Evolutionary conservation across 2,113 vertebrate genomes (phyloP).

Genomic region (Turnix velox): DNA sequence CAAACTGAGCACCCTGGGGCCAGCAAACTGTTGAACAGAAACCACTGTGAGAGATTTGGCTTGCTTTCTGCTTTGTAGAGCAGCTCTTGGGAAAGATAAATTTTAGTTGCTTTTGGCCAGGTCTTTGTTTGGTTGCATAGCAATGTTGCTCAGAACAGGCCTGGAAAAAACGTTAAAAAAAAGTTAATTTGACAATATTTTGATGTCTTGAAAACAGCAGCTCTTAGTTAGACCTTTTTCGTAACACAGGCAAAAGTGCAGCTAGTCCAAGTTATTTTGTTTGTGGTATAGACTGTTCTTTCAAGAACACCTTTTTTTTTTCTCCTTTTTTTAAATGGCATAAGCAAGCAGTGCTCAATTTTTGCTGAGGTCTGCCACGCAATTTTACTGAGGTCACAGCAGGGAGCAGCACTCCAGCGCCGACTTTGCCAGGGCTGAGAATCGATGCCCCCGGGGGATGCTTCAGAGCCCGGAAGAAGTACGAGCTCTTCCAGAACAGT

Average conservation of each 20-base stretch:
- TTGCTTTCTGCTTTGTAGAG: background rate
- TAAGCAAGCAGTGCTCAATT: background rate
- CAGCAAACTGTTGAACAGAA: background rate
- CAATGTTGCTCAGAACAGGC: background rate
- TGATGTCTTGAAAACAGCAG: background rate
- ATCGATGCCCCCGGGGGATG: background rate
- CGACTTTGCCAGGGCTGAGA: background rate
- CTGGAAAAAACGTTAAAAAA: background rate
- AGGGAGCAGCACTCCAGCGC: background rate
- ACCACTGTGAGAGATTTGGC: background rate
- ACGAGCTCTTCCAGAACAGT: background rate
- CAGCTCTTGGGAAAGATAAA: background rate
- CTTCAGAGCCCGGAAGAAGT: background rate
- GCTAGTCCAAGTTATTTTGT: background rate
- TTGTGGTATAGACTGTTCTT: background rate
- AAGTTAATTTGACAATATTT: background rate
- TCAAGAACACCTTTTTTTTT: background rate
- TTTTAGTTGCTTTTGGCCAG: conserved; percentile 6
- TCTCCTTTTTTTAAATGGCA: background rate
- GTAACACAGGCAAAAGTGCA: background rate
- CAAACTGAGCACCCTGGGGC: rapidly evolving
- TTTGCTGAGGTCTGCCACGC: background rate
- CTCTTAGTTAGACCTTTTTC: background rate
- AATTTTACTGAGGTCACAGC: background rate
- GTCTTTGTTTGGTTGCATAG: background rate